phyloP scores from a whole-genome alignment of 2,113 vertebrate species.

The Zapornia atra region DNA sequence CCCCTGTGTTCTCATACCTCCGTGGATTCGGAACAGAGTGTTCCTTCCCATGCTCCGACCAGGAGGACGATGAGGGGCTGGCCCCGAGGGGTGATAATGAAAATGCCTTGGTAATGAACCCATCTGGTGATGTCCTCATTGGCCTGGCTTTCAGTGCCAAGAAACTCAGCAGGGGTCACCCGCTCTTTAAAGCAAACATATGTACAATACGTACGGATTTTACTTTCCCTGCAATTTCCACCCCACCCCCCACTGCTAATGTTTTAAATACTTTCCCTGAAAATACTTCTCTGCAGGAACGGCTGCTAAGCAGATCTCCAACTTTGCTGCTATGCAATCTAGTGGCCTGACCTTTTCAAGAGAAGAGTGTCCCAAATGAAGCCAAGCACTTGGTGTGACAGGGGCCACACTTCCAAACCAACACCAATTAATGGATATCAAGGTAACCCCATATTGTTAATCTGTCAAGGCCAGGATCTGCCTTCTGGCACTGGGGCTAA shows the following conservation, averaged over 20 bases:
- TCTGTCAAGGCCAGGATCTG: not conserved
- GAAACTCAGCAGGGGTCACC: slow-evolving; percentile 46
- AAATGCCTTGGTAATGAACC: slow-evolving; percentile 62
- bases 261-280: slow-evolving; percentile 62
- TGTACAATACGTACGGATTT: slow-evolving; percentile 53
- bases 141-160: slow-evolving; percentile 51
- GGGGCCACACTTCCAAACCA: not conserved
- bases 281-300: slow-evolving; percentile 21
- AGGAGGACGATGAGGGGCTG: slow-evolving; percentile 54
- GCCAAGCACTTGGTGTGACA: not conserved
- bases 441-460: not conserved
- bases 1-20: slow-evolving; percentile 42
- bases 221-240: slow-evolving; percentile 36
- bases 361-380: not conserved
- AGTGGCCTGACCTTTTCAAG: not conserved
- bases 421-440: not conserved
- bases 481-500: not conserved
- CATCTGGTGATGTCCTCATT: slow-evolving; percentile 61
- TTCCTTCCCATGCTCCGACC: slow-evolving; percentile 67
- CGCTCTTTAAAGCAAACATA: slow-evolving; percentile 62
- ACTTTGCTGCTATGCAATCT: not conserved
- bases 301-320: slow-evolving; percentile 14
- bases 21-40: slow-evolving; percentile 59
- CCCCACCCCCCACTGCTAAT: slow-evolving; percentile 16
- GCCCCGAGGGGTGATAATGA: slow-evolving; percentile 52